A percentile compares a stretch with the other conserved stretches of the same genome.
Conservation (phyloP, 2,113 vertebrate species). For the Thomomys bottae region DNA sequence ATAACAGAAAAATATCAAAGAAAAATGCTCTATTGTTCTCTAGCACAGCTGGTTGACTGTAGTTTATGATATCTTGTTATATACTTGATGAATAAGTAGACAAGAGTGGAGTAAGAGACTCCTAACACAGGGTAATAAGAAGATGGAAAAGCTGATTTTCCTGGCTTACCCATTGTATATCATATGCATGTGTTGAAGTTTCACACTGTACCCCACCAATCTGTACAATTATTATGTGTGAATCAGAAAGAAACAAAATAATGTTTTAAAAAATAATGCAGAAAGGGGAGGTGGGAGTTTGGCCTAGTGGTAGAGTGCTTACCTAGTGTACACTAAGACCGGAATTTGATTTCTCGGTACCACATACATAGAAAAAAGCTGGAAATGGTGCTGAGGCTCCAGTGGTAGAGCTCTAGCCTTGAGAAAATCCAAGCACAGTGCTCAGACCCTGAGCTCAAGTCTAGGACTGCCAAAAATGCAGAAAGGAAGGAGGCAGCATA, state of each 20-base stretch:
- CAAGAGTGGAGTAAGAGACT: background rate
- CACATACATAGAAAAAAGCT: too few relatives aligned
- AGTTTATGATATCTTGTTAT: background rate
- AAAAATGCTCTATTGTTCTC: background rate
- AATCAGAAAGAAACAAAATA: background rate
- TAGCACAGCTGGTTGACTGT: too few relatives aligned
- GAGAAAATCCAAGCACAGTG: too few relatives aligned
- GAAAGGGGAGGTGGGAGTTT: too few relatives aligned
- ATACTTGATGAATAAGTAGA: background rate
- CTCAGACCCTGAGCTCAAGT: too few relatives aligned
- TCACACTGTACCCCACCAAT: background rate
- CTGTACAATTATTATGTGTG: background rate
- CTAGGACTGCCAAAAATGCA: too few relatives aligned
- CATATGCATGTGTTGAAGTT: background rate
- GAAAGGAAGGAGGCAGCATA: background rate
- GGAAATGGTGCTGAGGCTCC: too few relatives aligned
- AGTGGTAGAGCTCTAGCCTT: too few relatives aligned
- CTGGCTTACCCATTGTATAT: background rate
- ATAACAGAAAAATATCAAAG: too few relatives aligned
- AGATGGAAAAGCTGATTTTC: background rate
- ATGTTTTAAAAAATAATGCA: background rate
- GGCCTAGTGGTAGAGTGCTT: too few relatives aligned
- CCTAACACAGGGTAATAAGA: background rate
- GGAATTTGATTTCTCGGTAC: too few relatives aligned
- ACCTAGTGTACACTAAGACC: too few relatives aligned